Base-by-base conservation (phyloP, 2,888 invertebrate species). In the Osedax frankpressi region DNA sequence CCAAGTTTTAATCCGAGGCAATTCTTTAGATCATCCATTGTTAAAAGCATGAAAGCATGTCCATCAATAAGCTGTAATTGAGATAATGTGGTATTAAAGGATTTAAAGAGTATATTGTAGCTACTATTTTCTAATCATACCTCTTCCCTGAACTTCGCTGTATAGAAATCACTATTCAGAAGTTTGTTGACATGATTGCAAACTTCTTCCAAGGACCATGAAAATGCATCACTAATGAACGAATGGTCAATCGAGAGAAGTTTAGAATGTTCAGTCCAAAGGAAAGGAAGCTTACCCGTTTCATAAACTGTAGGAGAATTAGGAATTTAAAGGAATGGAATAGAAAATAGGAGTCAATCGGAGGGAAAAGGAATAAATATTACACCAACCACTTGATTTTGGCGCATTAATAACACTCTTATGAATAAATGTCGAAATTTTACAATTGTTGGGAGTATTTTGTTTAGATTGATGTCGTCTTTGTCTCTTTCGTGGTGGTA, bases 1-100 rank as follows among this genome's bases (percentile, higher is more conserved):
- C 95, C 95, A 27, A 95, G 88, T 83, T 94, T 94, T 89, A 96
- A 94, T 74, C 90, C 90, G 88, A 96, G 92, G 3, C 93, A 92
- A 78, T 91, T 90, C 86, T 95, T 94, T 29, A 96, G 87, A 85
- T 96, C 95, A 80, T 94, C 94, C 78, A 93, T 93, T 80, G 92
- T 92, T 73, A 96, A 88, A 73, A 96, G 86, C 86, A 95, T 88
- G 75, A 96, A 86, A 0, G 95, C 94, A 81, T 94, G 94, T 0
- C 96, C 95, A 81, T 96, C 96, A 79, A 96, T 94, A 85, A 95
- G 93, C 76, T 77, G 73, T 67, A 75, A 77, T 44, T 11, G 19
- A 6, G 44, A 44, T 44, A 44, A 11, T 44, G 6, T 44, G 19
- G 44, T 44, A 14, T 65, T 65, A 65, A 65, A 14, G 6, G 65